Base-by-base conservation (phyloP, 2,113 vertebrate genomes). In the Pelodiscus sinensis region DNA sequence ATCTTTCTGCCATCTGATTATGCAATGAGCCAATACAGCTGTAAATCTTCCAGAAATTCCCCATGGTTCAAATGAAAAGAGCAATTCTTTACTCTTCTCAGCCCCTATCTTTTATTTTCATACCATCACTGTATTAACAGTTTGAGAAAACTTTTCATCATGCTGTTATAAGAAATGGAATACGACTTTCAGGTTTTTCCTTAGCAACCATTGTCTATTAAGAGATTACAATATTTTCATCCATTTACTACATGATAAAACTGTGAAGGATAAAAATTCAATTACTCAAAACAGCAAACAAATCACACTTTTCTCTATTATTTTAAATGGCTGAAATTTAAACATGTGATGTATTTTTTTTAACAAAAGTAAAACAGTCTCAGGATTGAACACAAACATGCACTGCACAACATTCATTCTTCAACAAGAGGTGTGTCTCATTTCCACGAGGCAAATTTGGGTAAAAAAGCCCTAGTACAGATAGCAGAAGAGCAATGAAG, bases 81-180 rank as follows among this genome's bases (percentile, higher is more conserved):
- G 95, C 95, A 97, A 98, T 96, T 97, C 95, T 90, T 98, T 98
- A 97, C 97, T 98, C 85, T 97, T 98, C 96, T 96, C 96, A 97
- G 91, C 95, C 90, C 86, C 57, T 94, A 85, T 96, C 94, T 95
- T 97, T 97, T 94, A 97, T 96, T 97, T 98, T 95, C 94, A 96
- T 94, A 96, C 95, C 96, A 97, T 97, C 95, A 96, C 97, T 98
- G 93, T 97, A 96, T 95, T 97, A 98, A 97, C 95, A 96, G 92
- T 98, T 95, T 97, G 98, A 96, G 95, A 95, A 98, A 98, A 96
- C 96, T 98, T 98, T 98, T 97, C 96, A 98, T 97, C 95, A 94
- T 93, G 92, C 94, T 97, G 95, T 96, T 98, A 95, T 97, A 95
- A 97, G 88, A 98, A 98, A 98, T 90, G 92, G 90, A 97, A 98